Evolutionary conservation across 2,797 vertebrate species (phyloP).

Genomic region (Orientallactaga sibirica): DNA sequence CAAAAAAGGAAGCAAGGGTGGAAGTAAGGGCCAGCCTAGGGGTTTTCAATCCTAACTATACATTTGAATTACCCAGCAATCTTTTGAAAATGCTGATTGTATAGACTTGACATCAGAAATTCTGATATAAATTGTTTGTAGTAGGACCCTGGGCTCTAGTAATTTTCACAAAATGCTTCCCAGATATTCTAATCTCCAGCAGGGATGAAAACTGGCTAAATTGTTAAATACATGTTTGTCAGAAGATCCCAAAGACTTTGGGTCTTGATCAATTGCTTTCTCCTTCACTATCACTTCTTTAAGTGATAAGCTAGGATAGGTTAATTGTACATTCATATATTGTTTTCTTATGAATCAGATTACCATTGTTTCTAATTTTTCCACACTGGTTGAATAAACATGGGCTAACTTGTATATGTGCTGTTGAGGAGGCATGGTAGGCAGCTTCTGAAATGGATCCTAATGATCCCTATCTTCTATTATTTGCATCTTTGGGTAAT

Average conservation of each 20-base stretch:
- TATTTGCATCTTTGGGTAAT: neutral
- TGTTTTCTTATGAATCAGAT: constrained; percentile 41
- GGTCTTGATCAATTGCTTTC: constrained; percentile 51
- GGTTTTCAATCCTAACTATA: constrained; percentile 34
- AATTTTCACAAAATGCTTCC: constrained; percentile 54
- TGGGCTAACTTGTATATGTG: neutral
- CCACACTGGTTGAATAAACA: constrained; percentile 1
- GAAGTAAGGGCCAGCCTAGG: neutral
- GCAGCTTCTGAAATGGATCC: constrained; percentile 43
- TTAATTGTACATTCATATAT: constrained; percentile 36
- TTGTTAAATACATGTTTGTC: constrained; percentile 62
- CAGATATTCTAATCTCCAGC: constrained; percentile 46
- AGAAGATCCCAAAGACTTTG: constrained; percentile 63
- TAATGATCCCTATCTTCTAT: neutral
- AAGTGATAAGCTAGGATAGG: constrained; percentile 29
- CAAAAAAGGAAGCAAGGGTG: neutral
- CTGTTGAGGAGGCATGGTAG: neutral
- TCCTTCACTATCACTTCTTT: constrained; percentile 50
- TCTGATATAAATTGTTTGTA: constrained; percentile 49
- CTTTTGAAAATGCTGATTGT: constrained; percentile 51
- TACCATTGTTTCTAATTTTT: constrained; percentile 38
- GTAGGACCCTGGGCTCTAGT: constrained; percentile 3
- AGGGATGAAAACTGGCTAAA: constrained; percentile 54
- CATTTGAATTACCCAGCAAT: constrained; percentile 44
- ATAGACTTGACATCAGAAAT: constrained; percentile 49